These are phyloP conservation scores for Fringilla coelebs DNA, from an alignment of 2,797 vertebrate species.

Conservation along the genomic window DNA sequence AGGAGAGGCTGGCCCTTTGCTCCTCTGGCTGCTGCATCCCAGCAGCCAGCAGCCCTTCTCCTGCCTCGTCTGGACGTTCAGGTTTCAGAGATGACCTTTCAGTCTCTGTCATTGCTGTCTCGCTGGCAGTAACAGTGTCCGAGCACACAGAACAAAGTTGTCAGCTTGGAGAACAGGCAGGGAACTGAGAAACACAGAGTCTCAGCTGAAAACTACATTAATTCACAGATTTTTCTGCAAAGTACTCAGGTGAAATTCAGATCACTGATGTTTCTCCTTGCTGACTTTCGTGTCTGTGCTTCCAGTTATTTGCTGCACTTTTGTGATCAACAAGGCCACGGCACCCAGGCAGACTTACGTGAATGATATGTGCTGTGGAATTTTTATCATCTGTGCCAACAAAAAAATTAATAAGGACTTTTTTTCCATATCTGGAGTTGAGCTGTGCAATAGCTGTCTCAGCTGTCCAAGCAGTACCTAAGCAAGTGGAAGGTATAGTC, in stretches of 20 bases:
- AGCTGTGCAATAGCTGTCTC: slow-evolving; percentile 86
- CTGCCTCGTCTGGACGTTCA: background rate
- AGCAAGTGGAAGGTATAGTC: slow-evolving; percentile 10
- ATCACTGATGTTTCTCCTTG: background rate
- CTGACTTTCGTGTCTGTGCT: background rate
- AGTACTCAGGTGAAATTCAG: background rate
- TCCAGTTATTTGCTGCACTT: background rate
- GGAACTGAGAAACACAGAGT: background rate
- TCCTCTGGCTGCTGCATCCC: background rate
- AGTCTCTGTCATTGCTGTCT: background rate
- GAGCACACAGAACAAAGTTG: background rate
- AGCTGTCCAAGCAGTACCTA: slow-evolving; percentile 84
- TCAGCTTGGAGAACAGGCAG: background rate
- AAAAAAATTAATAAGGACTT: slow-evolving; percentile 89
- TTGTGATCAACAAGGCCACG: background rate
- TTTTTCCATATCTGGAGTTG: slow-evolving; percentile 89
- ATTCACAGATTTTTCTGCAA: background rate
- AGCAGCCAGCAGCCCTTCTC: accelerated
- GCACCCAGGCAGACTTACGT: slow-evolving; percentile 82
- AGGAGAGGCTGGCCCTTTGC: background rate
- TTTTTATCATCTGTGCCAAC: slow-evolving; percentile 91
- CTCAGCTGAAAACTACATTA: background rate
- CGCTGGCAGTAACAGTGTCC: background rate
- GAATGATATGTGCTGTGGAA: slow-evolving; percentile 89
- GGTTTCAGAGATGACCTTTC: background rate